Percentiles rank a stretch among this genome's conserved stretches.
phyloP scores from a whole-genome alignment of 2,888 invertebrate species.

The Zelleria hepariella region DNA sequence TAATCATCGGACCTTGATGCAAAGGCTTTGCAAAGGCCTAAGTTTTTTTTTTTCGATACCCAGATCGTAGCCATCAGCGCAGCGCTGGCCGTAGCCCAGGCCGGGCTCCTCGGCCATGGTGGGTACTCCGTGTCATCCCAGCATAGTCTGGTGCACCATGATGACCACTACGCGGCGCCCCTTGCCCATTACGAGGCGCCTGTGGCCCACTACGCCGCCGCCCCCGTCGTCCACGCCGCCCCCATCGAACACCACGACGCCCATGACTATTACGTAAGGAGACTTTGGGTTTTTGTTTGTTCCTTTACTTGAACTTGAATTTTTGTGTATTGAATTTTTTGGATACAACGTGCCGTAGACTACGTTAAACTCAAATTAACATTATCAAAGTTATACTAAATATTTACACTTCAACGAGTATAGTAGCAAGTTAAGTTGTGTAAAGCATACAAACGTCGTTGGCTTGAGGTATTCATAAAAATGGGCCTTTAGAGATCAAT shows the following conservation, averaged over 20 bases:
- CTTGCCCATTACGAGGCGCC: conserved; percentile 21
- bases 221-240: conserved; percentile 22
- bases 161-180: conserved; percentile 17
- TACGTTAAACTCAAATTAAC: no score
- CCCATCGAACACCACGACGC: conserved; percentile 21
- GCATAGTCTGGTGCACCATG: conserved; percentile 27
- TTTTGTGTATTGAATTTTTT: neutral
- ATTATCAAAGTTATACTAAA: no score
- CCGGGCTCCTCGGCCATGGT: conserved; percentile 51
- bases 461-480: no score
- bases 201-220: conserved; percentile 19
- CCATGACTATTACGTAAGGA: conserved; percentile 30
- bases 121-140: conserved; percentile 27
- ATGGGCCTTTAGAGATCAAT: neutral
- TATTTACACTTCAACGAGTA: no score
- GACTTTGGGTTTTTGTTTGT: neutral
- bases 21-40: neutral
- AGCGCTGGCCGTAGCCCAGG: conserved; percentile 56
- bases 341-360: no score
- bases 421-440: no score
- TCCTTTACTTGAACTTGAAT: neutral
- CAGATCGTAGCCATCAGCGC: conserved; percentile 53
- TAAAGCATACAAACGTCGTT: no score
- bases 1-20: no score
- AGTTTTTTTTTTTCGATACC: conserved; percentile 14